These are phyloP conservation scores for Ectropis grisescens DNA, from an alignment of 1,140 invertebrate genomes.

Conservation along the genomic window DNA sequence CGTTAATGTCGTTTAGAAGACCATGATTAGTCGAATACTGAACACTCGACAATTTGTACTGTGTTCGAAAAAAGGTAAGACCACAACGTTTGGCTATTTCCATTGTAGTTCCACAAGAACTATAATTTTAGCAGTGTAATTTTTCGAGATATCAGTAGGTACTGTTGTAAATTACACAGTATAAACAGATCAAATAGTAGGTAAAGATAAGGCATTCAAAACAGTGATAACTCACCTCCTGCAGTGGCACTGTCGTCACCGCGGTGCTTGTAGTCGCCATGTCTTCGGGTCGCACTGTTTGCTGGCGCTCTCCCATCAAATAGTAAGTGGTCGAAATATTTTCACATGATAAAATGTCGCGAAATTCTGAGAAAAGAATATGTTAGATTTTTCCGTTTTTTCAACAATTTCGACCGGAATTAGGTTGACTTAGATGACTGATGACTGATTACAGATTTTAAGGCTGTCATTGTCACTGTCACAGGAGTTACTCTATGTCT, in stretches of 20 bases:
- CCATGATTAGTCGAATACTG: slow-evolving; percentile 57
- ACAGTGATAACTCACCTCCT: slow-evolving; percentile 48
- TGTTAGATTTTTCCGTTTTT: too few species aligned
- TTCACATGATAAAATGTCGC: slow-evolving; percentile 28
- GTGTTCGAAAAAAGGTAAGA: too few species aligned
- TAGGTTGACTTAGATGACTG: not conserved
- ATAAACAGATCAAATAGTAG: slow-evolving; percentile 36
- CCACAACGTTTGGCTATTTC: slow-evolving; percentile 4
- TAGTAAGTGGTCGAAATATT: slow-evolving; percentile 8
- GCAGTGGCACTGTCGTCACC: slow-evolving; percentile 41
- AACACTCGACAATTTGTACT: too few species aligned
- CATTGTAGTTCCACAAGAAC: slow-evolving; percentile 3
- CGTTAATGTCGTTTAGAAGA: slow-evolving; percentile 73
- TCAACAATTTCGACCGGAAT: not conserved
- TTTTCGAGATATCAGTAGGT: not conserved
- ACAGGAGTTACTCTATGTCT: not conserved
- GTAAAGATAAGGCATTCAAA: slow-evolving; percentile 40
- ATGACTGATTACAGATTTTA: not conserved
- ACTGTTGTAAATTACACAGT: slow-evolving; percentile 6
- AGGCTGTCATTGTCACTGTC: not conserved
- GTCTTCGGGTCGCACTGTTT: slow-evolving; percentile 27
- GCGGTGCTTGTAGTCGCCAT: slow-evolving; percentile 59
- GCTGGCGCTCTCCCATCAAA: slow-evolving; percentile 49
- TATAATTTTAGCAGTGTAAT: slow-evolving; percentile 1
- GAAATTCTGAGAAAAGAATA: not conserved